Percentiles rank a stretch among this genome's conserved stretches.
These are phyloP conservation scores for Thermophis baileyi DNA, from an alignment of 2,113 vertebrate species.

Conservation along the genomic window DNA sequence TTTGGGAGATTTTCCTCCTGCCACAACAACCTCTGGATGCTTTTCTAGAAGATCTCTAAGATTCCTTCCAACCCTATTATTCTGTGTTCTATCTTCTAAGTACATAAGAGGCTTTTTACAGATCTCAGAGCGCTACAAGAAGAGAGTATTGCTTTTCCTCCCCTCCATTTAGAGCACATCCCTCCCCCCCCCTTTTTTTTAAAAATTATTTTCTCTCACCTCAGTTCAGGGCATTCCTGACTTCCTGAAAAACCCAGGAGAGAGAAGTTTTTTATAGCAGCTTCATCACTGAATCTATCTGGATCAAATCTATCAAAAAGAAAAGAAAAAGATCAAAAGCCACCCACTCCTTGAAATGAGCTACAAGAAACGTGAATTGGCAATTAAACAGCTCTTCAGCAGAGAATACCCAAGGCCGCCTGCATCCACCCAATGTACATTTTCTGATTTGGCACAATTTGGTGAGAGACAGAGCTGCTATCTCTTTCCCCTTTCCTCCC, in stretches of 20 bases:
- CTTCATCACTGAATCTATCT: conserved; percentile 85
- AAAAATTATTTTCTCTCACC: conserved; percentile 67
- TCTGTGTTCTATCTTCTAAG: not conserved
- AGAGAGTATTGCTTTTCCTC: not conserved
- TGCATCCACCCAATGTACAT: not conserved
- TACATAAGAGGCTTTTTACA: not conserved
- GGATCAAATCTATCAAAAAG: conserved; percentile 82
- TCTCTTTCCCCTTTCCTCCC: not conserved
- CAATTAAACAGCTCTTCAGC: not conserved
- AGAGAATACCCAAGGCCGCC: not conserved
- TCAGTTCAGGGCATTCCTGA: conserved; percentile 89
- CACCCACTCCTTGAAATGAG: not conserved
- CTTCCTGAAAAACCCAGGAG: conserved; percentile 90
- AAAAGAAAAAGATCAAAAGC: conserved; percentile 4
- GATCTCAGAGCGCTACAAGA: not conserved
- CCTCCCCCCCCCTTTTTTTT: fast-evolving
- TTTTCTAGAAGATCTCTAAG: not conserved
- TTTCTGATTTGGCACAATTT: not conserved
- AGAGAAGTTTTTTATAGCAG: conserved; percentile 79
- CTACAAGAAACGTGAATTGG: not conserved
- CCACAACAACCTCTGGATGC: not conserved
- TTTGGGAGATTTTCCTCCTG: not conserved
- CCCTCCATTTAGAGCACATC: not conserved
- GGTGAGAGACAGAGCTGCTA: not conserved
- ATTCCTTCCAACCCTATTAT: not conserved